Evolutionary conservation across 1,140 invertebrate species (phyloP).

Genomic region (Rhagoletis zephyria): DNA sequence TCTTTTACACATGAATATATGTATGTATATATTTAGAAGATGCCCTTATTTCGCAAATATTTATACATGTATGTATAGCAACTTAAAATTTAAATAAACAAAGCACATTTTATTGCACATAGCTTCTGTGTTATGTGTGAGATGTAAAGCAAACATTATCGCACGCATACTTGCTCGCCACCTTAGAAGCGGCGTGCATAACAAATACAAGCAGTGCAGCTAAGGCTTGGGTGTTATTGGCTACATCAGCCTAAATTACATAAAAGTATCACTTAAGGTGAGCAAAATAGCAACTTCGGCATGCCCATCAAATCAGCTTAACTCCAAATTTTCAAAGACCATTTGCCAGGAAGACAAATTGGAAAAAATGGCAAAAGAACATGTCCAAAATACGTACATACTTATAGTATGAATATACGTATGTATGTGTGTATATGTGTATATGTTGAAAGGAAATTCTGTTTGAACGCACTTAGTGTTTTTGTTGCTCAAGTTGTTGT

Average conservation of each 20-base stretch:
- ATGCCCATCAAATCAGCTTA: neutral
- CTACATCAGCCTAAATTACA: constrained; percentile 25
- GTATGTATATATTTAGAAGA: too few species aligned
- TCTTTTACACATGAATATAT: too few species aligned
- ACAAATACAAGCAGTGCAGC: neutral
- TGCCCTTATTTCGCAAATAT: too few species aligned
- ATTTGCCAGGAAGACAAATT: constrained; percentile 11
- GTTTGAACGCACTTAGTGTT: too few species aligned
- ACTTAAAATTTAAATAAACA: too few species aligned
- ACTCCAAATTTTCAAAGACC: neutral
- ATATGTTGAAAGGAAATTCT: neutral
- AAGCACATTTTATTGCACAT: too few species aligned
- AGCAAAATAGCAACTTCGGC: neutral
- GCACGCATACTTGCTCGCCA: neutral
- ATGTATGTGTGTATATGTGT: neutral
- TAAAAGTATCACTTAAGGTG: neutral
- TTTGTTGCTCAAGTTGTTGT: neutral
- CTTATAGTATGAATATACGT: neutral
- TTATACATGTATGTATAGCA: too few species aligned
- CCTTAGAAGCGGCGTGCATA: neutral
- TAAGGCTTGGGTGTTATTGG: neutral
- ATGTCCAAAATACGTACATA: neutral
- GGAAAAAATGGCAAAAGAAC: constrained; percentile 20
- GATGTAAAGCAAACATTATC: too few species aligned
- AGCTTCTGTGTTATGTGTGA: too few species aligned